Evolutionary conservation across 1,140 invertebrate genomes (phyloP).

Genomic region (Belonocnema kinseyi): DNA sequence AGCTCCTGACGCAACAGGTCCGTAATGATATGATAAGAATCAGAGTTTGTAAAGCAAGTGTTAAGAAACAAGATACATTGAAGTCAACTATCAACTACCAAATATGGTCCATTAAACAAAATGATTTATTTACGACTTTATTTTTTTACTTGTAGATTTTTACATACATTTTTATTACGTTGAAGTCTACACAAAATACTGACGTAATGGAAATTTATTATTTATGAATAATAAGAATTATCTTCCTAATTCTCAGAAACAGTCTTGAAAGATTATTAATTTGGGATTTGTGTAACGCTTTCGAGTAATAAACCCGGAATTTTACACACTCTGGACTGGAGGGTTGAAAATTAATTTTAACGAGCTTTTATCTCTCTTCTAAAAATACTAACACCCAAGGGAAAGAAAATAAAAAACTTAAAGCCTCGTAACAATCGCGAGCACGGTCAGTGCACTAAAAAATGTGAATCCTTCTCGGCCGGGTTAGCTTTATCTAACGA

Average conservation of each 20-base stretch:
- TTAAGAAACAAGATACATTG: too few species aligned
- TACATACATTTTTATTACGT: too few species aligned
- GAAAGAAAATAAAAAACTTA: constrained; percentile 47
- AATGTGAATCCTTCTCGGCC: constrained; percentile 54
- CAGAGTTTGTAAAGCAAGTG: too few species aligned
- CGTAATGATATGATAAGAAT: constrained; percentile 9
- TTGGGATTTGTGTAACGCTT: not conserved
- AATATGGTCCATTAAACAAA: too few species aligned
- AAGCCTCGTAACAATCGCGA: constrained; percentile 55
- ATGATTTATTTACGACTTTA: too few species aligned
- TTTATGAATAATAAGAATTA: too few species aligned
- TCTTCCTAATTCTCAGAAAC: not conserved
- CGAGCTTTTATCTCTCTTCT: constrained; percentile 46
- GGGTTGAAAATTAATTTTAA: constrained; percentile 45
- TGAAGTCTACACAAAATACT: too few species aligned
- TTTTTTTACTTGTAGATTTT: too few species aligned
- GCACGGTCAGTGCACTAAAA: constrained; percentile 60
- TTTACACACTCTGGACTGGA: not conserved
- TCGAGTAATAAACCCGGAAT: not conserved
- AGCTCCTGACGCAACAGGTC: constrained; percentile 48
- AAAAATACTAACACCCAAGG: constrained; percentile 52
- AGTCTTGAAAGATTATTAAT: not conserved
- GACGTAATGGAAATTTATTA: too few species aligned
- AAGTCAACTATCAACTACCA: too few species aligned
- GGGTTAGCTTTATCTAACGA: constrained; percentile 63